Base-by-base conservation (phyloP, 2,113 vertebrate species). In the Sturnira hondurensis region DNA sequence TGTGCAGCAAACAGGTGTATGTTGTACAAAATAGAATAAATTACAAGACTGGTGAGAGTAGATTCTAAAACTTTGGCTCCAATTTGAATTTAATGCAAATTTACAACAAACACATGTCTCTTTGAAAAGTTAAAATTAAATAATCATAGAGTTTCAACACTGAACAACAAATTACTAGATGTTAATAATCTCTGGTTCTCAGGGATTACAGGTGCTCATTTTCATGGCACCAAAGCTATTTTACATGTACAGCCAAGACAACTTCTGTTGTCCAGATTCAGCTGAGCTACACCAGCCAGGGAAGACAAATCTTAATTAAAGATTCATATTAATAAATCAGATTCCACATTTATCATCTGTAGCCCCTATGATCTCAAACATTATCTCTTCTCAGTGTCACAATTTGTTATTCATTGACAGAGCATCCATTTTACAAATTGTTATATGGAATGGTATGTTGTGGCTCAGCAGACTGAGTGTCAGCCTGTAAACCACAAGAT, bases 21-120 rank as follows among this genome's bases (percentile, higher is more conserved):
- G 33, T 31, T 54, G 38, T 45, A 82, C 63, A 89, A 91, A 95
- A 67, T 31, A 47, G 50, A 91, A 61, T 89, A 89, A 71, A 89
- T 93, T 56, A 92, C 74, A 94, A 65, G 22, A 70, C 52, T 13
- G 4, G 19, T 95, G 56, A 52, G 38, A 58, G 41, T 91, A 74
- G 56, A 73, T 92, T 93, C 52, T 68, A 94, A 54, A 94, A 95
- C 81, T 58, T 71, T 52, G 56, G 45, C 83, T 97, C 85, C 81
- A 70, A 85, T 97, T 87, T 94, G 41, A 90, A 89, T 96, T 94
- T 82, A 84, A 91, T 26, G 26, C 74, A 93, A 93, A 93, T 67
- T 91, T 86, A n/a, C 71, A 96, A 93, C 36, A 91, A 94, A 76
- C 81, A 92, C 81, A 93, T 95, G 71, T 83, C 94, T 91, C 50